Percentiles rank a stretch among this genome's conserved stretches.
phyloP scores from a whole-genome alignment of 2,113 vertebrate species.

The Dolichotis patagonum region DNA sequence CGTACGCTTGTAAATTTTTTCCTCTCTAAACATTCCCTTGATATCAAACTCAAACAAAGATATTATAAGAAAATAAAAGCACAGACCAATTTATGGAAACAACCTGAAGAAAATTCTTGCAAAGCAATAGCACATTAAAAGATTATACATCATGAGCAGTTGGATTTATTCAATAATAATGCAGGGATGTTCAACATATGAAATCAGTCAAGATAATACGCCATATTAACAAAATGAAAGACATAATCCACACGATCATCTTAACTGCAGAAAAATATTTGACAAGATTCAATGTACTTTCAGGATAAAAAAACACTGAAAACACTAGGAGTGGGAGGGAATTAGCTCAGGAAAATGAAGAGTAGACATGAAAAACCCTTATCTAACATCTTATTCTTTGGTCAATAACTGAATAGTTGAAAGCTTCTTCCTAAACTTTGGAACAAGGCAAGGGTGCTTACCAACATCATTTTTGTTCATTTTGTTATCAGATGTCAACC shows the following conservation, averaged over 20 bases:
- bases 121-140: not conserved
- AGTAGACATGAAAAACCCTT: not conserved
- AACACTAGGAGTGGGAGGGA: not conserved
- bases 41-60: not conserved
- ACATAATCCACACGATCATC: not conserved
- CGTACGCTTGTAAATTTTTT: not conserved
- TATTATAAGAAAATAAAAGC: not conserved
- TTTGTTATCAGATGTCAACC: not conserved
- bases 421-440: not conserved
- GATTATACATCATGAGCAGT: not conserved
- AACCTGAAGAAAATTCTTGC: not conserved
- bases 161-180: not conserved
- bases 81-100: not conserved
- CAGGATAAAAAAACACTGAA: not conserved
- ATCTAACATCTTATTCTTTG: not conserved
- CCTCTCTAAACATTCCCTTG: not conserved
- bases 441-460: not conserved
- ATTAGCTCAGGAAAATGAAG: not conserved
- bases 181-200: not conserved
- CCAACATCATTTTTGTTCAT: not conserved
- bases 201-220: not conserved
- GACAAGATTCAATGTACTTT: not conserved
- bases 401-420: constrained; percentile 17
- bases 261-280: not conserved
- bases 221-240: not conserved